Base-by-base conservation (phyloP, 1,140 invertebrate genomes). In the Lordiphosa collinella region DNA sequence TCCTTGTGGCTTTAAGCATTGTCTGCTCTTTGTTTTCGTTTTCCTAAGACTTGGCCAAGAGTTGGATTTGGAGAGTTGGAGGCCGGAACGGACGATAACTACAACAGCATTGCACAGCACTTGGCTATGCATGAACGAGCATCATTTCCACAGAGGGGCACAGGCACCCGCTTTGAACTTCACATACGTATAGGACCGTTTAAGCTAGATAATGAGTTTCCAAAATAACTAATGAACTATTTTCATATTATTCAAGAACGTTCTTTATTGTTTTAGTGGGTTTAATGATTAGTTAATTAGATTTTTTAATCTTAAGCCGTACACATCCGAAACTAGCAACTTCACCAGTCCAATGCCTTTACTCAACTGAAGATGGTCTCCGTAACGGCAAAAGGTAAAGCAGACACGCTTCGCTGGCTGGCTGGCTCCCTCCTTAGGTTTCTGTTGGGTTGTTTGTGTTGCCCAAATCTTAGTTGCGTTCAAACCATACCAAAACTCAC, bases 1-100 rank as follows among this genome's bases (percentile, higher is more conserved):
- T 85, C 64, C 82, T 84, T 68, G 66, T 66, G 60, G 78, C 73
- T 76, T 85, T 85, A 52, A 85, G 79, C 78, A 84, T 84, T 73
- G 78, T 82, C 80, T 75, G 38, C 41, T 29, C 50, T 46, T 35
- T 43, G 44, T 52, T 65, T 55, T 55, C 32, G 32, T 43, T 62
- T 67, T 44, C 31, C 35, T 34, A 29, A 12, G 3, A 31, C 44
- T 66, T 57, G 62, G 35, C n/a, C 55, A 35, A 35, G 34, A 34
- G 31, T 25, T 18, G 16, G 22, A 53, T 22, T 44, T 44, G 41
- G 22, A 44, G 41, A 50, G 16, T 22, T 34, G 14, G 37, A 52
- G 55, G 49, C 65, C 51, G 56, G 57, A 56, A 52, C 13, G 47
- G 34, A 49, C 47, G 31, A 35, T 50, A 47, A 50, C 63, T 58